Evolutionary conservation across 2,888 invertebrate species (phyloP), one percentile per base, ranked within the genome.

Genomic region (Drosophila koepferae): DNA sequence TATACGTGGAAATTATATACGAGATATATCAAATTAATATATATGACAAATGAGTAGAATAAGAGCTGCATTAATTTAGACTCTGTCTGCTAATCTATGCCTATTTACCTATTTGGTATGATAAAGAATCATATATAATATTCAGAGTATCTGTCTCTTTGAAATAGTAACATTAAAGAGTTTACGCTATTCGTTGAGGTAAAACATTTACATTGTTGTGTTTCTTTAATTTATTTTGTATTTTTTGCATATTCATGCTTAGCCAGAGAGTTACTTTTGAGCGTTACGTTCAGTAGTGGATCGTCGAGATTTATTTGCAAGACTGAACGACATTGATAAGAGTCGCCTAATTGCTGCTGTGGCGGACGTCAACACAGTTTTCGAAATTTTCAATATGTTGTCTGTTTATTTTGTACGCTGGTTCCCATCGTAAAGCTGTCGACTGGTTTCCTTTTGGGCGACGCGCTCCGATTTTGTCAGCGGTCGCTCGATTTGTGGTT

Each of bases 381-480:
- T 82, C 69, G 87, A 71, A 67, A 79, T 81, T 81, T 82, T 81
- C 59, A 74, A 76, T 70, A 81, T 61, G 67, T 48, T 69, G 70
- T 60, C 62, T 38, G 55, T 46, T 46, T 73, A 46, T 59, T 63
- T 60, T 74, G 34, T 12, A 12, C 48, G 65, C 61, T 49, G 67
- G 84, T 85, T 86, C 90, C 90, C 86, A 86, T 87, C 86, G 78
- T 85, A 89, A 87, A 82, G 67, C 74, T 76, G 78, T 82, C 73
- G 82, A 87, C 88, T 80, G 87, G 88, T 89, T 86, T 86, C 90
- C 86, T 85, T 86, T 85, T 86, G 89, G 86, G 86, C 89, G 72
- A 76, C 75, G 63, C 74, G 80, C 72, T 86, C 75, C 86, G 89
- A 69, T 83, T 83, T 68, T 79, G 86, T 86, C 89, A 86, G 81